A percentile compares a stretch with the other conserved stretches of the same genome.
phyloP scores from a whole-genome alignment of 2,113 vertebrate species.

The Equus quagga region DNA sequence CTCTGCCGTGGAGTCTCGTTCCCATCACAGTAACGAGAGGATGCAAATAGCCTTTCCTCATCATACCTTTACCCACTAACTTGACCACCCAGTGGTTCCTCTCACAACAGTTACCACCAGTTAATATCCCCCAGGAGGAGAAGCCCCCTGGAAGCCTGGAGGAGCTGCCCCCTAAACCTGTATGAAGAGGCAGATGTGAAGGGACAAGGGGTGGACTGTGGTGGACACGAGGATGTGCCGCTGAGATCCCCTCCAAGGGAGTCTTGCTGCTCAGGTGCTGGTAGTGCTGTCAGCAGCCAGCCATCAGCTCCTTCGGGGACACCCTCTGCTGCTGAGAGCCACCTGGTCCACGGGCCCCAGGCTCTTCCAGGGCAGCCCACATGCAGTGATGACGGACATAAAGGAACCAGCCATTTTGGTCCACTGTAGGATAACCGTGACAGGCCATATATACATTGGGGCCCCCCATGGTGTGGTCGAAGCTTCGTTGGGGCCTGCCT shows the following conservation, averaged over 20 bases:
- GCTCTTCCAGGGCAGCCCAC: background rate
- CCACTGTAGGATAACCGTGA: background rate
- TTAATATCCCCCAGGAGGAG: too few relatives aligned
- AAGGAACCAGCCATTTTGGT: background rate
- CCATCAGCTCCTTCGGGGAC: background rate
- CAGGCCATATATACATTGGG: accelerated
- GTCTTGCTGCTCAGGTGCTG: background rate
- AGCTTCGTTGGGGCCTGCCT: background rate
- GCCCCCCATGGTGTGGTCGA: accelerated
- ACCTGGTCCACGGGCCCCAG: accelerated
- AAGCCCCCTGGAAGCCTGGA: background rate
- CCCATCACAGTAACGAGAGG: accelerated
- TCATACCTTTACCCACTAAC: too few relatives aligned
- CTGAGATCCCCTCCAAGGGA: background rate
- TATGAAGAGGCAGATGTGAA: background rate
- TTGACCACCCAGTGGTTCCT: background rate
- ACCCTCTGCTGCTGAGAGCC: background rate
- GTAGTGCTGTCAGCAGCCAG: background rate
- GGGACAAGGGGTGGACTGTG: background rate
- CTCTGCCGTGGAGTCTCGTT: too few relatives aligned
- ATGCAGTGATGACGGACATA: accelerated
- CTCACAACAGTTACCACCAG: background rate
- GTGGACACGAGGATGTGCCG: accelerated
- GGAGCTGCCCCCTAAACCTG: background rate
- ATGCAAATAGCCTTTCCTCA: background rate